Conservation (phyloP, 2,888 invertebrate species). For the Minunthozetes semirufus region DNA sequence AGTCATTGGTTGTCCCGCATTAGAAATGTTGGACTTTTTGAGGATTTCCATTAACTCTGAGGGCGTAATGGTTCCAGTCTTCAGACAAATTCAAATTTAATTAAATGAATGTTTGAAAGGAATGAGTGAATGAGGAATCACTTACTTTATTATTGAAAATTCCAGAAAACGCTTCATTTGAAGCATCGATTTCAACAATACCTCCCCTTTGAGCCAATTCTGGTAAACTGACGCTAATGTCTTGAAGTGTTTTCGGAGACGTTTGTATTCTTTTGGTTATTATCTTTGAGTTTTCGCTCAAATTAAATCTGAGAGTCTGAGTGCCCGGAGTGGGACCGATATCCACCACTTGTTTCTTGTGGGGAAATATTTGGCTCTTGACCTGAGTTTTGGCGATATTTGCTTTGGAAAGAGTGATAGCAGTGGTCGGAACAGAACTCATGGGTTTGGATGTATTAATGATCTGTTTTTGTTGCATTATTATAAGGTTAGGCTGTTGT, state of each 20-base stretch:
- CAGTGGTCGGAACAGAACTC: not conserved
- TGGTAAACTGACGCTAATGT: not conserved
- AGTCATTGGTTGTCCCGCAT: not conserved
- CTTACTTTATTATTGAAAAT: not conserved
- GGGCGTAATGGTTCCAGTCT: not conserved
- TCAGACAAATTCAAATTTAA: not conserved
- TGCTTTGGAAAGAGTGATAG: not conserved
- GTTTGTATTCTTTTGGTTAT: not conserved
- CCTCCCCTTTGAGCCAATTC: not conserved
- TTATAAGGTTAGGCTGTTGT: constrained; percentile 30
- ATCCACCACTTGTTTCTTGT: not conserved
- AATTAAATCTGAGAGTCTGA: not conserved
- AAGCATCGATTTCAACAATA: constrained; percentile 10
- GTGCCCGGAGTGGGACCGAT: not conserved
- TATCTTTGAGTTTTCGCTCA: not conserved
- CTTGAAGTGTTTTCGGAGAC: not conserved
- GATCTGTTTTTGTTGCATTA: constrained; percentile 3
- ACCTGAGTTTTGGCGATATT: not conserved
- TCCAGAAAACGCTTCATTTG: not conserved
- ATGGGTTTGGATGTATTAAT: not conserved
- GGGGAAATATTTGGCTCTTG: not conserved
- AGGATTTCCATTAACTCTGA: not conserved
- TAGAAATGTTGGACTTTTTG: not conserved
- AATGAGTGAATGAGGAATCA: no score
- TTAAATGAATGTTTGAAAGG: not conserved